Conservation (phyloP, 2,888 invertebrate species). For the Frankliniella fusca region DNA sequence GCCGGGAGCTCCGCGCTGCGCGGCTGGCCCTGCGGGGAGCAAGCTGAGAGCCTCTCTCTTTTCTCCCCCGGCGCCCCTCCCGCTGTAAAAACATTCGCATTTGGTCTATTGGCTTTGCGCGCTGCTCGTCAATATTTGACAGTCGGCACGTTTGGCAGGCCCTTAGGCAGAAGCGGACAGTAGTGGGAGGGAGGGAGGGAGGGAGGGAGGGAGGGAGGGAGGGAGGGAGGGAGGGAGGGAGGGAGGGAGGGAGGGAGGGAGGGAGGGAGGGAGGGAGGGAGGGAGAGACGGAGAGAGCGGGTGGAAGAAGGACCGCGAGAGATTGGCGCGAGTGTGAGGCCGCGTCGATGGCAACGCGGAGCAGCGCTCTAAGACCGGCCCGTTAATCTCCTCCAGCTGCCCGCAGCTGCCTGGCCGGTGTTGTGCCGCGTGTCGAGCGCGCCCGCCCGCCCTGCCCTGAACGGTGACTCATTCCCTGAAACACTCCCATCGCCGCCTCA, state of each 20-base stretch:
- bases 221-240: neutral
- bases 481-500: too few relatives aligned
- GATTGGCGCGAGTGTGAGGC: neutral
- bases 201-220: neutral
- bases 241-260: neutral
- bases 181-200: neutral
- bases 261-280: neutral
- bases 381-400: neutral
- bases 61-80: neutral
- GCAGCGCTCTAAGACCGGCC: neutral
- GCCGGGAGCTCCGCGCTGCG: neutral
- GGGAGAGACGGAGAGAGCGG: neutral
- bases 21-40: neutral
- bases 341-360: too few relatives aligned
- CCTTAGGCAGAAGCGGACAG: too few relatives aligned
- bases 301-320: neutral
- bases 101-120: too few relatives aligned
- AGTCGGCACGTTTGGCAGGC: too few relatives aligned
- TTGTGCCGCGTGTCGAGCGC: too few relatives aligned
- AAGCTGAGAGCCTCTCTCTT: too few relatives aligned
- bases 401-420: neutral
- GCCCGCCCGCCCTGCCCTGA: too few relatives aligned
- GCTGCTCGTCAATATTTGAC: too few relatives aligned
- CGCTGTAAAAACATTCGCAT: too few relatives aligned
- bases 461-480: too few relatives aligned